Conservation (phyloP, 2,113 vertebrate species). For the Ariopsis seemanni region DNA sequence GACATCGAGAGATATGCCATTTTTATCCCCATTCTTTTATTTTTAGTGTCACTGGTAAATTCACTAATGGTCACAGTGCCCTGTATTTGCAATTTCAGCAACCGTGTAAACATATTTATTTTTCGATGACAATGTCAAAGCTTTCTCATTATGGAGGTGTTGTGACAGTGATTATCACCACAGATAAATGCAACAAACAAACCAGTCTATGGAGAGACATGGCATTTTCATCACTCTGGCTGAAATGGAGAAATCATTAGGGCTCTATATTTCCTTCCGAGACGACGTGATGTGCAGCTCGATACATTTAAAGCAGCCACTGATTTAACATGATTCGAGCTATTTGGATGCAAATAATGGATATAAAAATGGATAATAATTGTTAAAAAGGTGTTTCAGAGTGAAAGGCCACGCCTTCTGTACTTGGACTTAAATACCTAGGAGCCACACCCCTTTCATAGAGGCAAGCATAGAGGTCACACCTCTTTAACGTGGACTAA, state of each 20-base stretch:
- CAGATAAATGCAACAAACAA: constrained; percentile 9
- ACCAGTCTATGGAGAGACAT: background rate
- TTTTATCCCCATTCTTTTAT: constrained; percentile 5
- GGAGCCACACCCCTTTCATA: background rate
- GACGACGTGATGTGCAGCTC: background rate
- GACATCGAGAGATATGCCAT: constrained; percentile 1
- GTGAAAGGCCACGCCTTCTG: background rate
- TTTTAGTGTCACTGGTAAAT: background rate
- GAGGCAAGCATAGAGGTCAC: background rate
- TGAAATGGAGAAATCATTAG: constrained; percentile 22
- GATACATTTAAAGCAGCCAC: background rate
- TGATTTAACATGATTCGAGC: background rate
- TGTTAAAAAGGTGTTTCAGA: background rate
- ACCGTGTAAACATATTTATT: constrained; percentile 18
- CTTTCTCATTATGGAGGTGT: constrained; percentile 25
- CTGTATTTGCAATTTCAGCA: constrained; percentile 27
- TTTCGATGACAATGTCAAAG: constrained; percentile 5
- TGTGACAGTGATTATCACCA: constrained; percentile 22
- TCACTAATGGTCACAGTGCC: constrained; percentile 1
- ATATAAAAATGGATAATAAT: background rate
- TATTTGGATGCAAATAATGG: background rate
- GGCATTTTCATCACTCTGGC: constrained; percentile 23
- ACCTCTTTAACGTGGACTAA: background rate
- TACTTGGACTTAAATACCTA: background rate
- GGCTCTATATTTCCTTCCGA: constrained; percentile 1